phyloP scores from a whole-genome alignment of 1,140 invertebrate species.

The Drosophila triauraria region DNA sequence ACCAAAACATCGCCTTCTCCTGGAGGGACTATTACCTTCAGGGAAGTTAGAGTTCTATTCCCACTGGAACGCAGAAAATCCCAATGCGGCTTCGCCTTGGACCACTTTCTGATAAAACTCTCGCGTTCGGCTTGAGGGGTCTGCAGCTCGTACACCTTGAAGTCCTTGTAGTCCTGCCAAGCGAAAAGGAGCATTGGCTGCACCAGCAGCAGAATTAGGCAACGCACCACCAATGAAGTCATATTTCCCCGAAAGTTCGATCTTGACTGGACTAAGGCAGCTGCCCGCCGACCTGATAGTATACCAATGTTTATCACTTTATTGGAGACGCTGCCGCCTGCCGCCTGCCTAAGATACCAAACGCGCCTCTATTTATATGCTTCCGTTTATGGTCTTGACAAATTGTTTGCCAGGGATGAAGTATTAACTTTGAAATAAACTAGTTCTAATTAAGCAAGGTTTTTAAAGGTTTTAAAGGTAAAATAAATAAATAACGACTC shows the following conservation, averaged over 20 bases:
- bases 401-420: slow-evolving; percentile 2
- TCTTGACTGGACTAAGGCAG: slow-evolving; percentile 33
- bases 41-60: slow-evolving; percentile 17
- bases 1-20: slow-evolving; percentile 54
- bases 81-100: slow-evolving; percentile 29
- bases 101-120: slow-evolving; percentile 21
- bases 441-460: neutral
- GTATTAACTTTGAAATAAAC: neutral
- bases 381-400: slow-evolving; percentile 55
- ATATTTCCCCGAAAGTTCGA: slow-evolving; percentile 33
- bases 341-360: slow-evolving; percentile 51
- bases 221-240: slow-evolving; percentile 14
- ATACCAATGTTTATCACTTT: slow-evolving; percentile 58
- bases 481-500: too few relatives aligned
- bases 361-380: slow-evolving; percentile 36
- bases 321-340: slow-evolving; percentile 62
- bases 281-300: slow-evolving; percentile 7
- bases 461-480: too few relatives aligned
- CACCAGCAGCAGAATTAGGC: slow-evolving; percentile 34
- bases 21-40: slow-evolving; percentile 79
- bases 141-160: slow-evolving; percentile 56
- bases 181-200: slow-evolving; percentile 33
- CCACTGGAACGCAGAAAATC: slow-evolving; percentile 40
- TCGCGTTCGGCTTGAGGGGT: neutral
- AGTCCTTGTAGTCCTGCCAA: slow-evolving; percentile 74